A percentile compares a stretch with the other conserved stretches of the same genome.
Evolutionary conservation across 2,113 vertebrate genomes (phyloP).

Genomic region (Gopherus flavomarginatus): DNA sequence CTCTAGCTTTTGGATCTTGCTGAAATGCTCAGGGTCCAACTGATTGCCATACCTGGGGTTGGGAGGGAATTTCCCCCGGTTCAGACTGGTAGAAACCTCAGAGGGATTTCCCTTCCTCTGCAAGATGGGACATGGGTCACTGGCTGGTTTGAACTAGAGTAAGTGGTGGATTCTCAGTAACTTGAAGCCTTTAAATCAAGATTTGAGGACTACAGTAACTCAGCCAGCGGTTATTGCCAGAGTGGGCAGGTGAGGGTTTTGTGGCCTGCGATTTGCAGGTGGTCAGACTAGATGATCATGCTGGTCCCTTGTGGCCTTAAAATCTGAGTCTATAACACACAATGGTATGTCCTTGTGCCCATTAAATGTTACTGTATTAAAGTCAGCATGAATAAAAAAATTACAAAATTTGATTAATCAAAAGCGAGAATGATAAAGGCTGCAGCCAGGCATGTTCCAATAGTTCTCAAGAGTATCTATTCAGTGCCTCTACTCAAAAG

Average conservation of each 20-base stretch:
- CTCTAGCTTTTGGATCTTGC: not conserved
- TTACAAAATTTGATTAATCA: not conserved
- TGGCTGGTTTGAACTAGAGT: not conserved
- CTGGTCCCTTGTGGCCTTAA: not conserved
- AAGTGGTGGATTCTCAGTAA: not conserved
- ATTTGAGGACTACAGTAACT: too few species aligned
- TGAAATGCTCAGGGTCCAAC: not conserved
- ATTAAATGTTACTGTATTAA: not conserved
- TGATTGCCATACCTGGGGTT: not conserved
- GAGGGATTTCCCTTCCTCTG: not conserved
- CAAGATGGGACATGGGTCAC: not conserved
- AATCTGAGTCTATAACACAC: not conserved
- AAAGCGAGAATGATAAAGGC: not conserved
- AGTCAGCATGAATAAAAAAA: not conserved
- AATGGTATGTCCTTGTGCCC: not conserved
- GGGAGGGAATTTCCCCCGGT: not conserved
- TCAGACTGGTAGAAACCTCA: not conserved
- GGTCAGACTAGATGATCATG: too few species aligned
- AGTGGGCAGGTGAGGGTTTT: too few species aligned
- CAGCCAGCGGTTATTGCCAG: too few species aligned
- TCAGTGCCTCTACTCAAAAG: not conserved
- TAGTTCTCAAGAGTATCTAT: not conserved
- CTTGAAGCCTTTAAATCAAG: not conserved
- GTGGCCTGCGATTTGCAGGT: too few species aligned
- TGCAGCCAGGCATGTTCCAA: conserved; percentile 16